Evolutionary conservation across 2,888 invertebrate genomes (phyloP), one percentile per base, ranked within the genome.

Genomic region (Sinohyriopsis cumingii): DNA sequence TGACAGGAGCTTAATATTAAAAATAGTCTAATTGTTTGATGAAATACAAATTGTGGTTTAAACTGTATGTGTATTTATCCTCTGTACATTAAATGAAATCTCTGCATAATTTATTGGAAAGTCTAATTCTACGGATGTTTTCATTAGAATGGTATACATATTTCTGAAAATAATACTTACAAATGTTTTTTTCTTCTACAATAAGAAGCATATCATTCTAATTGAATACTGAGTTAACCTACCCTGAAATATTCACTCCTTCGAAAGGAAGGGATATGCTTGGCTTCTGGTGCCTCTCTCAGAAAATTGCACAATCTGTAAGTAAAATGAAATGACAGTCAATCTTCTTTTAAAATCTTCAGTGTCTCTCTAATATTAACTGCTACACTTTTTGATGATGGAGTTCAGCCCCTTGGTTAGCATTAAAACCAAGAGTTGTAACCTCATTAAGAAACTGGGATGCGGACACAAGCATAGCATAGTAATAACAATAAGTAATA

Each of bases 261-360:
- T 55, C 64, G 68, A 60, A 72, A 82, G 5, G 71, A 65, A 33
- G 72, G 73, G 9, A 83, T 67, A 28, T 62, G 28, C 3, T 54
- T 33, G 5, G 81, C 75, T 57, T 82, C 79, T 55, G 69, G 74
- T 28, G 76, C 73, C 15, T 65, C 65, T 22, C 72, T 72, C 56
- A 83, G 60, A 55, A 80, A 83, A 25, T 80, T 67, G 15, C 80
- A 69, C 55, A 83, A 57, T 68, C 83, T 83, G 74, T 15, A 73
- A 65, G 59, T 18, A 65, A 68, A 67, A 59, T 55, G 5, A 57
- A 22, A 33, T 67, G 3, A 59, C 5, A 19, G n/a, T n/a, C n/a
- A 55, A 1, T 0, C 18, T 65, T 7, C 20, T 15, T 20, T n/a
- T 19, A 53, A 63, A 63, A 53, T 1, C 7, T 28, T 18, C 25